Evolutionary conservation across 2,113 vertebrate genomes (phyloP).

Genomic region (Microcebus jonahi): DNA sequence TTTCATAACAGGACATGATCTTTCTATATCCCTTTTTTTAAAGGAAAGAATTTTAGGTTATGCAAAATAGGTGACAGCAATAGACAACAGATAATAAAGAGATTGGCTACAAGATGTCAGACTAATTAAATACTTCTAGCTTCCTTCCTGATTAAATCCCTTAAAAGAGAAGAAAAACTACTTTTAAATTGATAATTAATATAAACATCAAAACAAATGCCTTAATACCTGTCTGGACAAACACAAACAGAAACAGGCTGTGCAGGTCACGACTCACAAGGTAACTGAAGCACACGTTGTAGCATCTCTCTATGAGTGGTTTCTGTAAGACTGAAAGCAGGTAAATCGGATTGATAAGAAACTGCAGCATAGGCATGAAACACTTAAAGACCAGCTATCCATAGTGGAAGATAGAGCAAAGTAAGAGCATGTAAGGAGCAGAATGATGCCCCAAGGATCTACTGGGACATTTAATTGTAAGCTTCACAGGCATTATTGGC

Average conservation of each 20-base stretch:
- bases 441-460: background rate
- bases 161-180: background rate
- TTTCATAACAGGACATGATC: background rate
- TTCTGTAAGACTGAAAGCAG: background rate
- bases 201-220: background rate
- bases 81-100: background rate
- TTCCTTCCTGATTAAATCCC: background rate
- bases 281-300: no score
- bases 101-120: background rate
- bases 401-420: background rate
- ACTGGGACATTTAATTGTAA: background rate
- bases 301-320: fast-evolving
- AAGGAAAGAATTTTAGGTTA: background rate
- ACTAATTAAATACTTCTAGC: background rate
- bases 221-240: background rate
- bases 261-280: background rate
- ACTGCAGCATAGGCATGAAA: background rate
- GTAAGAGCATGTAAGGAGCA: background rate
- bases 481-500: background rate
- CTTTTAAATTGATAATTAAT: background rate
- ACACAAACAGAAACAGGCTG: background rate
- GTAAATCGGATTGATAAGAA: background rate
- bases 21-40: background rate
- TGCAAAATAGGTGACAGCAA: background rate
- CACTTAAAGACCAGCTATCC: background rate